phyloP scores from a whole-genome alignment of 2,113 vertebrate species.

The Rhinoderma darwinii region DNA sequence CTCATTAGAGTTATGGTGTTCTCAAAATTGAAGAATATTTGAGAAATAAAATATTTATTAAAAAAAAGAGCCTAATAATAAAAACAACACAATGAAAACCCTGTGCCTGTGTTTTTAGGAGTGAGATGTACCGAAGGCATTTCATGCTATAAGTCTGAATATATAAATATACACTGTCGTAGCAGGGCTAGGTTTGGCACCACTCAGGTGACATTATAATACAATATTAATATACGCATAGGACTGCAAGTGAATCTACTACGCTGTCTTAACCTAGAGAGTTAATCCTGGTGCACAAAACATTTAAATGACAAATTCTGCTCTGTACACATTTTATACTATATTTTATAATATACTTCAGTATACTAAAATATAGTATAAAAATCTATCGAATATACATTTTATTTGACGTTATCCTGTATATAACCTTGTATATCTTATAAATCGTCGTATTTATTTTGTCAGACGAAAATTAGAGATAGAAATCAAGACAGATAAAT shows the following conservation, averaged over 20 bases:
- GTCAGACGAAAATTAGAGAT: background rate
- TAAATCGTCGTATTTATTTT: background rate
- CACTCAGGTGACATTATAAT: no score
- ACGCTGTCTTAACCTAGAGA: background rate
- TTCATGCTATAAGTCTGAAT: no score
- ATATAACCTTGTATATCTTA: background rate
- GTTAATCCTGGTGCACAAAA: background rate
- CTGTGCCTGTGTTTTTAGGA: background rate
- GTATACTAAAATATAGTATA: background rate
- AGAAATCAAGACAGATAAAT: background rate
- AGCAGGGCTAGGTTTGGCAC: no score
- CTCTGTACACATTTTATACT: background rate
- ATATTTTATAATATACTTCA: background rate
- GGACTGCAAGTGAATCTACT: no score
- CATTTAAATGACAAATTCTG: background rate
- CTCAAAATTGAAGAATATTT: background rate
- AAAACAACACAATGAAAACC: background rate
- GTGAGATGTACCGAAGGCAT: background rate
- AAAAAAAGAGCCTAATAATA: background rate
- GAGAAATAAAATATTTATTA: background rate
- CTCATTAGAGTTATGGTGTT: background rate
- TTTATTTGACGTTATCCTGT: background rate
- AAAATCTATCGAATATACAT: background rate
- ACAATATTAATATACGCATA: no score
- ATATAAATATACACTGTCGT: background rate